Evolutionary conservation across 2,113 vertebrate genomes (phyloP).

Genomic region (Dicaeum eximium): DNA sequence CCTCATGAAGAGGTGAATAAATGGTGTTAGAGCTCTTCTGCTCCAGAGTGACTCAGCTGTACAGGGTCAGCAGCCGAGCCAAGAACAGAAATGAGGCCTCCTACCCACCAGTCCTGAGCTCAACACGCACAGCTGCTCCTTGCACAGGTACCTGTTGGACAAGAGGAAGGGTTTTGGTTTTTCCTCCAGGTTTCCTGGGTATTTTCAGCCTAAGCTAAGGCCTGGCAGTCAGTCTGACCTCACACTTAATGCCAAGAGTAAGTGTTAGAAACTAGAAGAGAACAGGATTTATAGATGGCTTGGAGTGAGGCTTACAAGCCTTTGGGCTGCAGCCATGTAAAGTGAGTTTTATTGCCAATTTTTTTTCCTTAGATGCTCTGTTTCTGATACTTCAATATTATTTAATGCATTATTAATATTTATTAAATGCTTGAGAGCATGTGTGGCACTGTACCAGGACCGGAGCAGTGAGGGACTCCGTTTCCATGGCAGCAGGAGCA

Average conservation of each 20-base stretch:
- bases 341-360: neutral
- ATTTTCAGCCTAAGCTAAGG: neutral
- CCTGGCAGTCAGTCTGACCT: neutral
- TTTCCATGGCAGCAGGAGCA: constrained; percentile 58
- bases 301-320: neutral
- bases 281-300: neutral
- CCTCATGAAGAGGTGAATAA: neutral
- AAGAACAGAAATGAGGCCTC: neutral
- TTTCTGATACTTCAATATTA: constrained; percentile 10
- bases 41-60: neutral
- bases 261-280: neutral
- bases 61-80: neutral
- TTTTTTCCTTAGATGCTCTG: neutral
- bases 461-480: neutral
- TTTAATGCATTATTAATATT: constrained; percentile 42
- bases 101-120: neutral
- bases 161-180: neutral
- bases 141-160: neutral
- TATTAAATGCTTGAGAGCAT: constrained; percentile 40
- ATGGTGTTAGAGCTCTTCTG: neutral
- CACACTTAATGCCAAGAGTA: neutral
- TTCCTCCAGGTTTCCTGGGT: neutral
- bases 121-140: neutral
- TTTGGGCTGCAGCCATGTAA: neutral
- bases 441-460: constrained; percentile 45